Percentiles rank a stretch among this genome's conserved stretches.
These are phyloP conservation scores for Eulimnadia texana DNA, from an alignment of 1,140 invertebrate species.

Conservation along the genomic window DNA sequence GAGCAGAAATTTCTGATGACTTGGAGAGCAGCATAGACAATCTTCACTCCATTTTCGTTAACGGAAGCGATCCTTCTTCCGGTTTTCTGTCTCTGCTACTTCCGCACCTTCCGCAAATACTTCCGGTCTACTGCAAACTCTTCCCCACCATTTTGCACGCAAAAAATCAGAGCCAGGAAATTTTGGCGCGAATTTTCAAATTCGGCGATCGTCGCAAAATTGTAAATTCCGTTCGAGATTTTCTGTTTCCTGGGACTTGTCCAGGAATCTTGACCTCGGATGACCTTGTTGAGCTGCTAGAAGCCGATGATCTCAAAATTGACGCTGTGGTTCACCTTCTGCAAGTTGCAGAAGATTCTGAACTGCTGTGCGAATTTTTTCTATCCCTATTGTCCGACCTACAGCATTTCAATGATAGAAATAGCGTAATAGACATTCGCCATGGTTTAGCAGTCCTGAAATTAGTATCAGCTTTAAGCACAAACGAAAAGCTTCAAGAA, in stretches of 20 bases:
- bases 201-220: background rate
- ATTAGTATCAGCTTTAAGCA: slow-evolving; percentile 16
- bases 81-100: slow-evolving; percentile 1
- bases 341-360: background rate
- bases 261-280: too few relatives aligned
- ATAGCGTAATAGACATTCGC: background rate
- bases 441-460: slow-evolving; percentile 14
- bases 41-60: slow-evolving; percentile 7
- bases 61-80: slow-evolving; percentile 11
- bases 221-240: too few relatives aligned
- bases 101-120: background rate
- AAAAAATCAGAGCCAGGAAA: slow-evolving; percentile 7
- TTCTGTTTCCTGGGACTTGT: too few relatives aligned
- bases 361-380: background rate
- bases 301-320: background rate
- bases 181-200: background rate
- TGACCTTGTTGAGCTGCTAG: background rate
- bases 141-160: background rate
- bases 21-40: background rate
- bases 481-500: slow-evolving; percentile 15
- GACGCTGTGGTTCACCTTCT: background rate
- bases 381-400: background rate
- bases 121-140: background rate
- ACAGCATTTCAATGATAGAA: background rate
- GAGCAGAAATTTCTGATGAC: background rate